These are phyloP conservation scores for Apaloderma vittatum DNA, from an alignment of 2,113 vertebrate genomes.

Conservation along the genomic window DNA sequence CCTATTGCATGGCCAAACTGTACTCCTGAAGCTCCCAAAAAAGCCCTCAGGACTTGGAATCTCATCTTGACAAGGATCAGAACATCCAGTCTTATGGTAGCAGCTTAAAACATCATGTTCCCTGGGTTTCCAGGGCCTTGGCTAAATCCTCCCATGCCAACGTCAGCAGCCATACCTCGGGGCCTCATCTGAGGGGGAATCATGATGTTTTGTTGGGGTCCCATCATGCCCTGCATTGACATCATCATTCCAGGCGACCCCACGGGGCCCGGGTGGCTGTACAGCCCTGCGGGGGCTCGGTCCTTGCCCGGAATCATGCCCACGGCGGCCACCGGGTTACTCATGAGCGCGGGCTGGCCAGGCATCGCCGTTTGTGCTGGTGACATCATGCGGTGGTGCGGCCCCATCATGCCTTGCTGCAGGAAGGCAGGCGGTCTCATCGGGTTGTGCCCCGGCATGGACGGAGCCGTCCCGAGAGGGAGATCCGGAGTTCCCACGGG, in stretches of 20 bases:
- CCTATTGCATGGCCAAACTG: slow-evolving; percentile 84
- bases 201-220: slow-evolving; percentile 99
- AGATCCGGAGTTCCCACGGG: slow-evolving; percentile 94
- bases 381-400: slow-evolving; percentile 98
- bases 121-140: slow-evolving; percentile 96
- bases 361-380: slow-evolving; percentile 87
- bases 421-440: slow-evolving; percentile 97
- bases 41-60: slow-evolving; percentile 83
- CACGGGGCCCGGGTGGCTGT: slow-evolving; percentile 93
- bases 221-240: slow-evolving; percentile 98
- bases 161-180: slow-evolving; percentile 91
- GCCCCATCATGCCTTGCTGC: slow-evolving; percentile 97
- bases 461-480: slow-evolving; percentile 87
- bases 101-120: slow-evolving; percentile 98
- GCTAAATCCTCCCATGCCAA: slow-evolving; percentile 97
- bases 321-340: slow-evolving; percentile 83
- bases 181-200: slow-evolving; percentile 98
- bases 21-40: slow-evolving; percentile 75
- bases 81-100: slow-evolving; percentile 82
- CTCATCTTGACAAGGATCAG: slow-evolving; percentile 81
- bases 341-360: slow-evolving; percentile 90
- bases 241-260: slow-evolving; percentile 99
- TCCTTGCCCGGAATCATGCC: slow-evolving; percentile 97
- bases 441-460: slow-evolving; percentile 90
- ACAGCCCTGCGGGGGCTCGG: slow-evolving; percentile 85